Conservation (phyloP, 2,797 vertebrate genomes). For the Mormyrops attenuatus region DNA sequence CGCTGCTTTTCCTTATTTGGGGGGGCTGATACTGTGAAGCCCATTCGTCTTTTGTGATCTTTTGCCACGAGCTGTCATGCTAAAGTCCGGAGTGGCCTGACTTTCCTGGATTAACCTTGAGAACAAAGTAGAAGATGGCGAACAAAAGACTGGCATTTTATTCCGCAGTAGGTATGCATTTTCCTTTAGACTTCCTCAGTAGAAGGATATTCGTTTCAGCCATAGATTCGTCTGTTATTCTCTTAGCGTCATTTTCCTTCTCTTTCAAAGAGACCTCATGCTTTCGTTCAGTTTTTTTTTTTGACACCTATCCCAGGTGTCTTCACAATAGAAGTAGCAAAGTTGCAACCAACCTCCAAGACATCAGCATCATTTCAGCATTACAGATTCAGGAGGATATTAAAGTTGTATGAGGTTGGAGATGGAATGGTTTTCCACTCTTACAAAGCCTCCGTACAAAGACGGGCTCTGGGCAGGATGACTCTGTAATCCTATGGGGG, state of each 20-base stretch:
- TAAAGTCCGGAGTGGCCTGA: neutral
- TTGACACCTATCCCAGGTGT: neutral
- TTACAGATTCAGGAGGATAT: neutral
- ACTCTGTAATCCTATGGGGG: neutral
- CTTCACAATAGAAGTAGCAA: neutral
- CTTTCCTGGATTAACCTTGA: constrained; percentile 11
- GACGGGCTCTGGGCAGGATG: neutral
- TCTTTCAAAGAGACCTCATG: neutral
- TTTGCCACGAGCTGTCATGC: constrained; percentile 1
- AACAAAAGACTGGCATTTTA: neutral
- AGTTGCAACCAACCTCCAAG: neutral
- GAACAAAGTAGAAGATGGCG: neutral
- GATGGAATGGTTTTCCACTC: neutral
- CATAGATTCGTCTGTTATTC: neutral
- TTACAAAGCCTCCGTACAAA: neutral
- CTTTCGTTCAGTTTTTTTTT: neutral
- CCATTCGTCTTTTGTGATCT: constrained; percentile 17
- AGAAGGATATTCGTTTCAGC: neutral
- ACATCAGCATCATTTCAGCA: neutral
- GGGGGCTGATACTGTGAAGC: neutral
- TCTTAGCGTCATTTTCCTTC: neutral
- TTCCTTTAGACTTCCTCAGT: neutral
- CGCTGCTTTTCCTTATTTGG: neutral
- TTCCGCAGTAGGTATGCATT: neutral
- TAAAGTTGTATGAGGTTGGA: neutral